Conservation (phyloP, 2,797 vertebrate species). For the Chrysolophus pictus region DNA sequence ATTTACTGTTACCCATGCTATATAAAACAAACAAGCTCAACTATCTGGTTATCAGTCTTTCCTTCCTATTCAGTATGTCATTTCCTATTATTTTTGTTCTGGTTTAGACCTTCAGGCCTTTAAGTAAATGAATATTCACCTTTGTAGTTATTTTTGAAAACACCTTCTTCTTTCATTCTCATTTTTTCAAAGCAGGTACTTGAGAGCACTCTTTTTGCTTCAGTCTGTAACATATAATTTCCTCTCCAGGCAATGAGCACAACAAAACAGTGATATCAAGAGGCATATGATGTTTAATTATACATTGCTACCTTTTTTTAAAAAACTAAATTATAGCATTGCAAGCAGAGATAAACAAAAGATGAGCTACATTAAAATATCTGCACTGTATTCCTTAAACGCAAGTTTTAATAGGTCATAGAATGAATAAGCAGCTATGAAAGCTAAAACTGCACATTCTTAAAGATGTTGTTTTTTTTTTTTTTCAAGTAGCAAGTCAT, state of each 20-base stretch:
- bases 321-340: not conserved
- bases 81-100: not conserved
- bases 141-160: not conserved
- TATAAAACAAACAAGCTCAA: not conserved
- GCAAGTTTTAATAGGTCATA: not conserved
- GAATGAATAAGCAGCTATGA: not conserved
- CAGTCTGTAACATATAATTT: not conserved
- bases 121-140: fast-evolving
- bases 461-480: no score
- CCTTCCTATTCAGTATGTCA: not conserved
- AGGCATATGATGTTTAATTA: not conserved
- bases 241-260: not conserved
- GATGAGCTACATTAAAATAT: not conserved
- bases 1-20: not conserved
- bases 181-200: not conserved
- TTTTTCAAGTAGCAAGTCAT: not conserved
- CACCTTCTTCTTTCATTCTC: not conserved
- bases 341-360: not conserved
- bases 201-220: not conserved
- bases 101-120: not conserved
- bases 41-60: not conserved
- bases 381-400: not conserved
- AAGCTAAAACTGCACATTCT: not conserved
- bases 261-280: not conserved
- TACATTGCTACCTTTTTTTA: no score